Percentiles rank a stretch among this genome's conserved stretches.
Conservation (phyloP, 2,113 vertebrate species). For the Protobothrops mucrosquamatus region DNA sequence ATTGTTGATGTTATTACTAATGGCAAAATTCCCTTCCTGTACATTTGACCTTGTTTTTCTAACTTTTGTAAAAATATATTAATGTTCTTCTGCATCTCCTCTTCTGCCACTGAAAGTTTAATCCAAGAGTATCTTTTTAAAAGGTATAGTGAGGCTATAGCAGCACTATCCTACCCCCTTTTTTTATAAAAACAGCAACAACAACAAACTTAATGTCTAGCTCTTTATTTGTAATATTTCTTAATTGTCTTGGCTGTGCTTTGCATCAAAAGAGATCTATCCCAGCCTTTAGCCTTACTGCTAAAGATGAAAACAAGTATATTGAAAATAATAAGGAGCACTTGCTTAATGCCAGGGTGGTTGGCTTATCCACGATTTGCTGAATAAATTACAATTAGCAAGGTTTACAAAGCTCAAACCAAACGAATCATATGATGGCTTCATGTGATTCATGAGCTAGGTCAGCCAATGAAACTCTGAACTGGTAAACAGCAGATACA, state of each 20-base stretch:
- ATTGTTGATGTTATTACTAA: background rate
- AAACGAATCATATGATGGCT: background rate
- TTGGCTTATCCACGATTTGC: background rate
- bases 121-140: background rate
- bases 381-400: background rate
- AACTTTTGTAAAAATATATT: background rate
- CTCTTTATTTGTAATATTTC: background rate
- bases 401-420: background rate
- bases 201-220: background rate
- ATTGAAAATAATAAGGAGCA: background rate
- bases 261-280: background rate
- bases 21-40: background rate
- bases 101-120: background rate
- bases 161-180: background rate
- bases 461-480: background rate
- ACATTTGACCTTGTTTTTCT: background rate
- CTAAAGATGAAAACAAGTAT: background rate
- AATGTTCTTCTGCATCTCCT: background rate
- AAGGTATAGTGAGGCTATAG: background rate
- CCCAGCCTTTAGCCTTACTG: background rate
- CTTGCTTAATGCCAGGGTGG: background rate
- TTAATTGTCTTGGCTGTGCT: background rate
- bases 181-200: background rate
- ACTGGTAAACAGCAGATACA: background rate
- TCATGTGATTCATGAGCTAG: background rate